These are phyloP conservation scores for Apocrypta bakeri DNA, from an alignment of 1,140 invertebrate genomes.

Conservation along the genomic window DNA sequence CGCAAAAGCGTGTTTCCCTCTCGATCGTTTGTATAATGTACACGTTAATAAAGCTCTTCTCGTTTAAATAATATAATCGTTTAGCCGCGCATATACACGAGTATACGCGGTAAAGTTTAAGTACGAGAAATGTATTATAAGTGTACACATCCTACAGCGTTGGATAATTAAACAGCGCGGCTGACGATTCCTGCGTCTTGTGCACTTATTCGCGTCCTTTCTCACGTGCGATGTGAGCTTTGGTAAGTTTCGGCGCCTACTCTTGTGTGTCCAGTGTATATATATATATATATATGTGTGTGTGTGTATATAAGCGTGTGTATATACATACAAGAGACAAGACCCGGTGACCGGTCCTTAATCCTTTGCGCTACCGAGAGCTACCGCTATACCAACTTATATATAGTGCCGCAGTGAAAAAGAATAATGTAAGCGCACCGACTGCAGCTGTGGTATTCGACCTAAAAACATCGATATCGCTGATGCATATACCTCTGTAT, in stretches of 20 bases:
- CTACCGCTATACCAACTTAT: neutral
- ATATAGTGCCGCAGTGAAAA: neutral
- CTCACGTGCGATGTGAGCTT: neutral
- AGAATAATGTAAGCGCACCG: neutral
- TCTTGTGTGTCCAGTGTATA: no score
- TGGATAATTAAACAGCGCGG: slow-evolving; percentile 24
- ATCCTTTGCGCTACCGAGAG: neutral
- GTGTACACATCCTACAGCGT: neutral
- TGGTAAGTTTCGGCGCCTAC: neutral
- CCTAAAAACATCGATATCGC: neutral
- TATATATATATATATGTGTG: no score
- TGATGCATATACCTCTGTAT: no score
- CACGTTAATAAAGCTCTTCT: no score
- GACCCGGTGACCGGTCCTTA: slow-evolving; percentile 4
- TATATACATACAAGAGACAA: neutral
- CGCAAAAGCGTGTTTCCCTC: no score
- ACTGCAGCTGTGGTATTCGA: neutral
- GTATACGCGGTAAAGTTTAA: no score
- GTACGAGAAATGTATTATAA: no score
- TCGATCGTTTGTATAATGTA: no score
- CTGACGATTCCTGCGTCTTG: neutral
- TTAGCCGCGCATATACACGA: neutral
- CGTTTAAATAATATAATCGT: no score
- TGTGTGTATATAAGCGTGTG: neutral
- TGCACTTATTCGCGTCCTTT: neutral